Evolutionary conservation across 2,113 vertebrate genomes (phyloP).

Genomic region (Chaetodon auriga): DNA sequence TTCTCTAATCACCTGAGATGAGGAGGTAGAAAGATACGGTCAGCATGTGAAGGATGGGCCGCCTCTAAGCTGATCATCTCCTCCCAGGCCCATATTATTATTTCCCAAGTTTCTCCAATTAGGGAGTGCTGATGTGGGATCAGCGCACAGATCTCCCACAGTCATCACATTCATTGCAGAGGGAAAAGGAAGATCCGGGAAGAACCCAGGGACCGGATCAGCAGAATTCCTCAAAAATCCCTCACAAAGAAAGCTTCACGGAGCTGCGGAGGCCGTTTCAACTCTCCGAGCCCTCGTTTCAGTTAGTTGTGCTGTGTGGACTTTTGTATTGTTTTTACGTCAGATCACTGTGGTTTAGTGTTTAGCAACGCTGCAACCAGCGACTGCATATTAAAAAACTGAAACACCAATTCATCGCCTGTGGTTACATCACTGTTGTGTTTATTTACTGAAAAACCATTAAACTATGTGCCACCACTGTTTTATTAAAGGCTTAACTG

Average conservation of each 20-base stretch:
- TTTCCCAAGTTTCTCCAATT: conserved; percentile 54
- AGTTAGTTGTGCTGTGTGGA: conserved; percentile 17
- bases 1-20: conserved; percentile 77
- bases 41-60: conserved; percentile 61
- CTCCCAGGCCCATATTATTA: conserved; percentile 45
- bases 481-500: background rate
- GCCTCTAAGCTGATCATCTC: conserved; percentile 60
- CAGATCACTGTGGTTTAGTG: conserved; percentile 7
- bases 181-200: background rate
- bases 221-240: conserved; percentile 47
- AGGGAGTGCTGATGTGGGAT: conserved; percentile 61
- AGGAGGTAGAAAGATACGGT: conserved; percentile 63
- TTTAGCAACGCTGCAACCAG: conserved; percentile 45
- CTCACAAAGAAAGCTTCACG: background rate
- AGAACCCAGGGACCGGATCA: conserved; percentile 56
- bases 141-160: conserved; percentile 21
- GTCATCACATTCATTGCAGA: conserved; percentile 47
- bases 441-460: background rate
- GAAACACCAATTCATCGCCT: conserved; percentile 2
- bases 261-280: conserved; percentile 22
- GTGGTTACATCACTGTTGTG: background rate
- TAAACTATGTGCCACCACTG: too few relatives aligned
- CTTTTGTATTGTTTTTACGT: conserved; percentile 28
- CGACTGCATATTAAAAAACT: conserved; percentile 29
- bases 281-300: conserved; percentile 28